Evolutionary conservation across 2,797 vertebrate genomes (phyloP), one percentile per base, ranked within the genome.

Genomic region (Streptopelia turtur): DNA sequence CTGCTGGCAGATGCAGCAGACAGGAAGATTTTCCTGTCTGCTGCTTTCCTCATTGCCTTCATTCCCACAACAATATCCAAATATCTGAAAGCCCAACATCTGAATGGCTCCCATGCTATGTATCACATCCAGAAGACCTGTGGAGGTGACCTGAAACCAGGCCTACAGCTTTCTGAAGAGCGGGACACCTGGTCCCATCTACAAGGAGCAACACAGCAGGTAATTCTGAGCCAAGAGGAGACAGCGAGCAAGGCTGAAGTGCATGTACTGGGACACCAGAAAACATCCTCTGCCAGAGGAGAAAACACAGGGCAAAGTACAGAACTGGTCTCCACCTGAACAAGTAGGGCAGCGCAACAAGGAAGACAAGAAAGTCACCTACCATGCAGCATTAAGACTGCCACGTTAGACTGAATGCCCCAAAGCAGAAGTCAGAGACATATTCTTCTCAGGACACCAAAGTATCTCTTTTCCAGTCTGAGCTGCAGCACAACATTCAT

Each of bases 401-500:
- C 15, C 50, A 23, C 3, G 6, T 91, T 45, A 68, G 33, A 79
- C 20, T 41, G 68, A 64, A 78, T 33, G 77, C 12, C 41, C 35
- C 55, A 79, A 55, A 93, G 59, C 43, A 78, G 13, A 88, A 83
- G 30, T 52, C 28, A 2, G 8, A 71, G 35, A 55, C 3, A 1
- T 50, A 13, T 12, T 89, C 59, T 72, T 83, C 63, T n/a, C 52
- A 66, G 43, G 59, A 82, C 59, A 90, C 43, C 63, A 10, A 75
- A 79, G 52, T 7, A 74, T 23, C 43, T 69, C 63, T 80, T 59
- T 81, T 82, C 74, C 39, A 59, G 52, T 82, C 70, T 66, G 81
- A 89, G 63, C 49, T 87, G 90, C 63, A 93, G 70, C 52, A 80
- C 88, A 79, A 37, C 83, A 94, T 92, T 90, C 70, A 93, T 90